Evolutionary conservation across 2,888 invertebrate genomes (phyloP), one percentile per base, ranked within the genome.

Genomic region (Tyria jacobaeae): DNA sequence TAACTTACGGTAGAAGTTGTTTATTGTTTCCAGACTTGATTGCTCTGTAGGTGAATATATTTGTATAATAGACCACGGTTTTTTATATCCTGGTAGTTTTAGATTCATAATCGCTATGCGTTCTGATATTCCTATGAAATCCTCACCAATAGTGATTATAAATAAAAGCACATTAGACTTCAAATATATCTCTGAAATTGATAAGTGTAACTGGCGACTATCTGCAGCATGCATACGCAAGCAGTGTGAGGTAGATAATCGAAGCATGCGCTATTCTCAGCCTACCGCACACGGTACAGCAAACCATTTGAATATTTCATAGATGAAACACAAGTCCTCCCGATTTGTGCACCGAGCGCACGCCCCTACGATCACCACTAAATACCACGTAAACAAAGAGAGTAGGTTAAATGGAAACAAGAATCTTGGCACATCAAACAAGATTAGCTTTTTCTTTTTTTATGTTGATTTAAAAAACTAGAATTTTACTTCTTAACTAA

Each of bases 221-320:
- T 17, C 21, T 41, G 24, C 24, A 17, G n/a, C 27, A 55, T 44
- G 50, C 55, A 55, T 35, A 44, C 37, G 37, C 39, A 52, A 69
- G 64, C 56, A 63, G 49, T 21, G 21, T 34, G 62, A 41, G 52
- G 62, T 52, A 57, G 37, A 70, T 70, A 59, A 70, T 70, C 60
- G 62, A 57, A 64, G 47, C 54, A 60, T 27, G 44, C 62, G 54
- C 64, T 64, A 68, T 70, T 61, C 57, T 34, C 56, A 62, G 49
- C 51, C 51, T 56, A 58, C 25, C 59, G 56, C 51, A 61, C 31
- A 59, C 58, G 68, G 61, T 57, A 65, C 62, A 64, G 71, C 60
- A 64, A 73, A 68, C 75, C 62, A 67, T 77, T 79, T 83, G 82
- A 81, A 83, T 82, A 83, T 83, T 83, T 83, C 83, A 83, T 81